phyloP scores from a whole-genome alignment of 1,140 invertebrate genomes.

The Gerris buenoi region DNA sequence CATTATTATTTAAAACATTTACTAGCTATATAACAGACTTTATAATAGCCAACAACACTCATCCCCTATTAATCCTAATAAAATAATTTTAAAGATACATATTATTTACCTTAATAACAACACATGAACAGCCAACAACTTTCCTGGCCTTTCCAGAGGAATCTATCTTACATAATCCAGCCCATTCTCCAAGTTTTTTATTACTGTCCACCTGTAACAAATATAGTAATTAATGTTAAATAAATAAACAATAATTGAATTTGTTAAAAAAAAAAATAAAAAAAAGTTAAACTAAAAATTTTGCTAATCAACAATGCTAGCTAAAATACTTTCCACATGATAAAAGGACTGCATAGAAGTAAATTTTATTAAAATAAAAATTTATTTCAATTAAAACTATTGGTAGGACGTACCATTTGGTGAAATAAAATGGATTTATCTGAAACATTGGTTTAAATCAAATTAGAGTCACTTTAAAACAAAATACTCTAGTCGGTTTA shows the following conservation, averaged over 20 bases:
- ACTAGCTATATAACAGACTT: not conserved
- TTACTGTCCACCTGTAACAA: constrained; percentile 7
- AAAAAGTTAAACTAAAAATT: too few species aligned
- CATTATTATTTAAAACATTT: not conserved
- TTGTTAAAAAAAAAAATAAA: too few species aligned
- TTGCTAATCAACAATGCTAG: too few species aligned
- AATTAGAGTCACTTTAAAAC: too few species aligned
- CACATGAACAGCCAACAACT: constrained; percentile 95
- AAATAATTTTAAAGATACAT: not conserved
- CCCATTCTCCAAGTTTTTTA: constrained; percentile 57
- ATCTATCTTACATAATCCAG: constrained; percentile 97
- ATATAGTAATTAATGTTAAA: not conserved
- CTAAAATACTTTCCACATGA: too few species aligned
- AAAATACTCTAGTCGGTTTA: too few species aligned
- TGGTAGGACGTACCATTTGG: too few species aligned
- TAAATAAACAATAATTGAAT: not conserved
- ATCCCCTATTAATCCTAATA: not conserved
- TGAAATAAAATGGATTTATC: too few species aligned
- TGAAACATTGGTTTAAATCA: too few species aligned
- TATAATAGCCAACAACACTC: not conserved
- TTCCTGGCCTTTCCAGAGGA: constrained; percentile 97
- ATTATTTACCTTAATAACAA: constrained; percentile 70
- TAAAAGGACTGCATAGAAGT: too few species aligned
- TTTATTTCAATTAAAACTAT: too few species aligned
- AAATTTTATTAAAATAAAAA: too few species aligned